phyloP scores from a whole-genome alignment of 2,113 vertebrate species.

The rabbit (Oryctolagus cuniculus) region mOryCun1.1 NC_091434.1:119590501-119591000 shows the following conservation, averaged over 20 bases:
- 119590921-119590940: no score
- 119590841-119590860: no score
- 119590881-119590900: no score
- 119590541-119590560: background rate
- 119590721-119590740: background rate
- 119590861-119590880: no score
- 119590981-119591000: background rate
- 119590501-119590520: background rate
- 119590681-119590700: background rate
- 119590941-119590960: background rate
- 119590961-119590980: background rate
- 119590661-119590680: background rate
- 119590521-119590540: background rate
- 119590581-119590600: background rate
- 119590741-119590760: background rate
- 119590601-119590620: background rate
- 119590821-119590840: no score
- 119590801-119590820: no score
- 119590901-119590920: no score
- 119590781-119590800: no score
- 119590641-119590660: background rate
- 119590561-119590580: background rate
- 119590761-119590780: no score
- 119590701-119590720: background rate
- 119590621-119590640: background rate